Evolutionary conservation across 2,113 vertebrate genomes (phyloP).

Genomic region (Syrmaticus mikado): DNA sequence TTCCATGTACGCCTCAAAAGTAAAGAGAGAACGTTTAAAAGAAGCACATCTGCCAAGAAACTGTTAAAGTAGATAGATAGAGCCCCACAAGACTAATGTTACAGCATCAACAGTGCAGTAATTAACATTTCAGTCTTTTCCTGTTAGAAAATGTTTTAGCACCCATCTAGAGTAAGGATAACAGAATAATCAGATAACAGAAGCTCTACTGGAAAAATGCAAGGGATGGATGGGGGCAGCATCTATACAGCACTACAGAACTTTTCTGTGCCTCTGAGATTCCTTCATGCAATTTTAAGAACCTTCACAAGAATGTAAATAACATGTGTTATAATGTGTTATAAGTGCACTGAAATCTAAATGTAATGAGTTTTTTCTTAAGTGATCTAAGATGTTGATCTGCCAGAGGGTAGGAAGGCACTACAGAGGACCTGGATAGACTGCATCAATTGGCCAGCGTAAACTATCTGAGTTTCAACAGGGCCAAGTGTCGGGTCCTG

Average conservation of each 20-base stretch:
- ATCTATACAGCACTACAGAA: background rate
- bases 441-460: too few relatives aligned
- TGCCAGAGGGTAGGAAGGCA: too few relatives aligned
- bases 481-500: too few relatives aligned
- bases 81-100: background rate
- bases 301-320: background rate
- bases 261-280: background rate
- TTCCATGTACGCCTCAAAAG: background rate
- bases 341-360: background rate
- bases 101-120: background rate
- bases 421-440: too few relatives aligned
- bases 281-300: background rate
- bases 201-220: background rate
- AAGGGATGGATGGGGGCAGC: background rate
- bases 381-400: background rate
- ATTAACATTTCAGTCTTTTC: background rate
- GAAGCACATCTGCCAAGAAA: background rate
- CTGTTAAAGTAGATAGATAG: background rate
- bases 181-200: background rate
- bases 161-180: background rate
- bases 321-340: background rate
- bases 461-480: too few relatives aligned
- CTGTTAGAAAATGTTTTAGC: background rate
- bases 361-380: background rate
- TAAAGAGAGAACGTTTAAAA: background rate